Base-by-base conservation (phyloP, 1,140 invertebrate genomes). In the Caerostris darwini region DNA sequence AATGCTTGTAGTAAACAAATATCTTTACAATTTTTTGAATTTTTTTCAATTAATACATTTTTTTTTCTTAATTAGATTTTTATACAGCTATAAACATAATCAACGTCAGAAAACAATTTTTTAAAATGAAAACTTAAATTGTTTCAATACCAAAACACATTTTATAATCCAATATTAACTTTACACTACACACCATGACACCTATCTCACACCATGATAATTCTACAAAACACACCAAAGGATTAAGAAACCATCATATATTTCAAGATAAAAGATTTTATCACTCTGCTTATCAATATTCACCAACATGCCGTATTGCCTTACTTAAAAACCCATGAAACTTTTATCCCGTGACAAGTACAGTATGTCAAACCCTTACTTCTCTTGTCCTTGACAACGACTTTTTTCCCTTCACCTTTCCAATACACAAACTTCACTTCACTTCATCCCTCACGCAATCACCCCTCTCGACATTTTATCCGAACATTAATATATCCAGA, bases 401-500 rank as follows among this genome's bases (percentile, higher is more conserved):
- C 19, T 19, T 71, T 34, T n/a, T 71, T 77, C 69, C 2, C 50
- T 50, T 34, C 12, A 7, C 10, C 19, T 3, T 19, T 7, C n/a
- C 19, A 67, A 64, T 17, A 64, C 61, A 17, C n/a, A 64, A 0
- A 67, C 61, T 67, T 34, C 69, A 77, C 19, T 77, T 77, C 34
- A 77, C 69, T 53, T 50, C 69, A 77, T 77, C 69, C 69, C 19
- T 77, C 69, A 53, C 34, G 19, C 69, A 50, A 77, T 77, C 69
- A 50, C 19, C 69, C 8, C 17, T 14, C 12, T 12, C 19, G 8
- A 77, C 69, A 77, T 34, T 77, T 8, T 5, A 34, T 77, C 34
- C 19, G 69, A 77, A 77, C 69, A 77, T 77, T 77, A 77, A 77
- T 77, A 77, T 77, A 77, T 77, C 69, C 69, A 12, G 69, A 53